phyloP scores from a whole-genome alignment of 1,140 invertebrate species.

The Araneus ventricosus region DNA sequence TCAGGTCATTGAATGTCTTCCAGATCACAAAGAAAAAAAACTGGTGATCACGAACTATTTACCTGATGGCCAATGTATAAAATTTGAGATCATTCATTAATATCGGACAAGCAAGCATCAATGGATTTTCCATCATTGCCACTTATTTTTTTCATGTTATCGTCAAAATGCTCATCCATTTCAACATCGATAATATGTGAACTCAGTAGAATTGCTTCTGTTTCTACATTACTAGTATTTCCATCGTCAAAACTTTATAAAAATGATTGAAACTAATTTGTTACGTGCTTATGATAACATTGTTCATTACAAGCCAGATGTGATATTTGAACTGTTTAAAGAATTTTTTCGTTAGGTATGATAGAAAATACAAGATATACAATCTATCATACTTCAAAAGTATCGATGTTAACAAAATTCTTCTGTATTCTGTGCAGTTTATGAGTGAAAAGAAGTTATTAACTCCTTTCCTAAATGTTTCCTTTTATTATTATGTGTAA shows the following conservation, averaged over 20 bases:
- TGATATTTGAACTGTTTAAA: not conserved
- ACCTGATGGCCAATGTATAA: not conserved
- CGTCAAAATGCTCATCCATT: not conserved
- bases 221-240: not conserved
- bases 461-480: not conserved
- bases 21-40: not conserved
- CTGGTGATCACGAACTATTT: not conserved
- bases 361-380: not conserved
- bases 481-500: not conserved
- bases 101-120: not conserved
- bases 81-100: not conserved
- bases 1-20: conserved; percentile 47
- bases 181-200: not conserved
- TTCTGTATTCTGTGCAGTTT: not conserved
- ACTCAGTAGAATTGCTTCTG: not conserved
- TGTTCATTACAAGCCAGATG: conserved; percentile 29
- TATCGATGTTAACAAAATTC: not conserved
- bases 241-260: not conserved
- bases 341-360: not conserved
- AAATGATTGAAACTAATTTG: conserved; percentile 2
- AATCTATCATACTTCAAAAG: not conserved
- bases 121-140: not conserved
- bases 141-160: not conserved
- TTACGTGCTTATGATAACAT: conserved; percentile 5
- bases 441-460: conserved; percentile 9